Evolutionary conservation across 2,113 vertebrate genomes (phyloP), one percentile per base, ranked within the genome.

Genomic region (Etia nguti): DNA sequence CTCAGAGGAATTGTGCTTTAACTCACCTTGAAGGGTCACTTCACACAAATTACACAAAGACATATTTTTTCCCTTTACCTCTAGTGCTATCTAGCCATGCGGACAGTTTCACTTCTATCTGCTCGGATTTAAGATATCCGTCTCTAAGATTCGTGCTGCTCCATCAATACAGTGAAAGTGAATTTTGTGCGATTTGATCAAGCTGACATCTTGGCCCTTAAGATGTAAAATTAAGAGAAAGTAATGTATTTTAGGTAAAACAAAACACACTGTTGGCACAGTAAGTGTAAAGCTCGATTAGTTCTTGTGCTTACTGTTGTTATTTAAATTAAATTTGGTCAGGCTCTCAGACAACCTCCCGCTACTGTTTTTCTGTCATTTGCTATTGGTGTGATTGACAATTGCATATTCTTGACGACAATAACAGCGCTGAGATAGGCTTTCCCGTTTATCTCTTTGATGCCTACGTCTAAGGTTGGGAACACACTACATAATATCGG

Each of bases 21-120:
- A 83, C 75, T 89, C 82, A 79, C 85, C 87, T 90, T 89, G 81
- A 86, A 87, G 88, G 82, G 41, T 88, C 85, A 85, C 31, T 46
- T 88, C 80, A 81, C 50, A 84, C 31, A 57, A 80, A 89, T 88
- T 89, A 86, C 38, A 88, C 83, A 83, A 85, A 84, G 2, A 87
- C 46, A 81, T 46, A 38, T 84, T 56, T 83, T 83, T 87, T 38
- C 73, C 62, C 55, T 46, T 80, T 55, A 56, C 13, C 8, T 52
- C 10, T 7, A 5, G 38, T 79, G 79, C 50, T 57, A 84, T 68
- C 48, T 46, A 70, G 50, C 50, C 83, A 60, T 31, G 54, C 77
- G 83, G 52, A 84, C 81, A 81, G 73, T 31, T 88, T 86, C 38
- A 55, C 8, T 79, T 85, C 52, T 56, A 84, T 87, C 68, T 80